phyloP scores from a whole-genome alignment of 1,140 invertebrate genomes.

The Heliconius melpomene region DNA sequence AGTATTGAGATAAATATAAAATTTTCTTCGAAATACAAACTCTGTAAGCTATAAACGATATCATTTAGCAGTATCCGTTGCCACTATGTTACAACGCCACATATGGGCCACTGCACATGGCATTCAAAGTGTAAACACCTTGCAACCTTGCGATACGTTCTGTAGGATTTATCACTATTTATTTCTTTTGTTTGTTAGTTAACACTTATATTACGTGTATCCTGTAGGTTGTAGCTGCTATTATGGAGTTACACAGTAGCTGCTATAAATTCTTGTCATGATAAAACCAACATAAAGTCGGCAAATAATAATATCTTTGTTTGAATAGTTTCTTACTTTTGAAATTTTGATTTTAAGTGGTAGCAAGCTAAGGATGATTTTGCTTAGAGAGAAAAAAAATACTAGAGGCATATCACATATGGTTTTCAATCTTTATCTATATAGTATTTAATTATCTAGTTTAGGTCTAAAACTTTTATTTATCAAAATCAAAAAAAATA shows the following conservation, averaged over 20 bases:
- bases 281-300: too few species aligned
- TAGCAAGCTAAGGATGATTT: too few species aligned
- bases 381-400: too few species aligned
- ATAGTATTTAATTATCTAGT: too few species aligned
- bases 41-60: background rate
- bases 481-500: too few species aligned
- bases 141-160: constrained; percentile 40
- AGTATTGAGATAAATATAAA: background rate
- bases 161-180: constrained; percentile 49
- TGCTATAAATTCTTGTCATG: background rate
- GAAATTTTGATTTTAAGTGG: too few species aligned
- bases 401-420: too few species aligned
- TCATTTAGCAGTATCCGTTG: constrained; percentile 21
- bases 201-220: background rate
- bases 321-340: background rate
- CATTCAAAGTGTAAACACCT: constrained; percentile 51
- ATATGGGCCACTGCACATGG: constrained; percentile 54
- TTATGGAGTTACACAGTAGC: background rate
- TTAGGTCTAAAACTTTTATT: too few species aligned
- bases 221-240: background rate
- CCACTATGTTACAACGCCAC: constrained; percentile 43
- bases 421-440: too few species aligned
- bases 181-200: constrained; percentile 50
- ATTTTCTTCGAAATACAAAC: background rate
- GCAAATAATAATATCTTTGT: background rate